Evolutionary conservation across 2,113 vertebrate species (phyloP).

Genomic region (Crocuta crocuta): DNA sequence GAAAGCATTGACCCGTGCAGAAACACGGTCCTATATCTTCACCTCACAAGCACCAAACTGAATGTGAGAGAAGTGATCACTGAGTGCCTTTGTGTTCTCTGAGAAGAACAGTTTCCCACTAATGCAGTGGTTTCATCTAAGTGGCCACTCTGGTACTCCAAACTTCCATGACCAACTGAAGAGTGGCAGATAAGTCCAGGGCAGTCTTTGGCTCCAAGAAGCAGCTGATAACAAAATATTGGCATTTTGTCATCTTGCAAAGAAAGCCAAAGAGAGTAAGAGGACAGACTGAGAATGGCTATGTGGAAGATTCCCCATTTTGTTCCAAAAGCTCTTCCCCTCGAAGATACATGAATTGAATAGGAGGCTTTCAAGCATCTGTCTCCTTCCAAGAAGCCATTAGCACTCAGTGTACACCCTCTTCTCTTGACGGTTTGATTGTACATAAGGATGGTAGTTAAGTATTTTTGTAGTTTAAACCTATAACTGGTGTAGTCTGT

Average conservation of each 20-base stretch:
- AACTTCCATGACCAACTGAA: neutral
- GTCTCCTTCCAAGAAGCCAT: neutral
- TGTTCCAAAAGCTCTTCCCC: neutral
- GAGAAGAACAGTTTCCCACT: neutral
- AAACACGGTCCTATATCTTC: neutral
- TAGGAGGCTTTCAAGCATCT: neutral
- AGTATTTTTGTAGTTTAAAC: conserved; percentile 15
- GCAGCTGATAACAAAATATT: neutral
- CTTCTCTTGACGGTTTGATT: neutral
- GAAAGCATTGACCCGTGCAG: neutral
- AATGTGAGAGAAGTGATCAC: neutral
- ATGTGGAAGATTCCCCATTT: neutral
- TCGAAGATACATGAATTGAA: neutral
- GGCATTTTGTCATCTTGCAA: neutral
- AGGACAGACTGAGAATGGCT: neutral
- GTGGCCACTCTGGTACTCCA: neutral
- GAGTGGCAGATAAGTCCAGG: neutral
- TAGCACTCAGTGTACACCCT: neutral
- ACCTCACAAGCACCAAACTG: neutral
- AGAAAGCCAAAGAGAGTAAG: neutral
- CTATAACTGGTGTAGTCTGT: neutral
- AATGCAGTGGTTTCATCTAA: neutral
- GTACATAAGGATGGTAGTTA: neutral
- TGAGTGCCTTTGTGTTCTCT: neutral
- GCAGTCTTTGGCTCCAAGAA: neutral